Evolutionary conservation across 2,888 invertebrate genomes (phyloP), one percentile per base, ranked within the genome.

Genomic region (Ichneumon xanthorius): DNA sequence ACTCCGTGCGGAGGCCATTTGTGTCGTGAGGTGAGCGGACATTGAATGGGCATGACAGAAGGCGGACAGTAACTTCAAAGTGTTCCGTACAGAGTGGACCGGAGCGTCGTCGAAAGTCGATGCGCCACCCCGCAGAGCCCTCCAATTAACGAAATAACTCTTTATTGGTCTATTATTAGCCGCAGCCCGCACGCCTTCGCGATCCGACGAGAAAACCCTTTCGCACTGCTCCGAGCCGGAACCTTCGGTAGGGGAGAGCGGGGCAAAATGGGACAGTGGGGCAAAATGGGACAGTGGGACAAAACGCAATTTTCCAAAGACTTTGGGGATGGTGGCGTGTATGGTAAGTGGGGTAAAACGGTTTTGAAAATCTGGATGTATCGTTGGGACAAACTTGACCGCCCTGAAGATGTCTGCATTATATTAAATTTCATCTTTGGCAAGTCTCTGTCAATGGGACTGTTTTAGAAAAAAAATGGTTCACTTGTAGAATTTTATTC

Each of bases 141-240:
- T 89, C 86, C 88, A 90, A 91, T 92, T 89, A 88, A 88, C 87
- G 84, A 88, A 90, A 89, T 88, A 90, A 89, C 89, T 90, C 89
- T 91, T 92, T 90, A 92, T 91, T 89, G 90, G 88, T 80, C 90
- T 88, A 91, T 90, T 91, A 92, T 91, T 90, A 90, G 70, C 85
- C 73, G 45, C 58, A 84, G 86, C 58, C 76, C 73, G 75, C 83
- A 82, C 82, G 81, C 87, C 84, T 87, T 86, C 80, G 65, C 88
- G 79, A 87, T 86, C 86, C 78, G 68, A 50, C 65, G 75, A 61
- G 63, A 70, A 71, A 61, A 80, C 70, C 84, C 65, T 88, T 82
- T 84, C 33, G 40, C 75, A 76, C 80, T 4, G 19, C 37, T 48
- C 33, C 30, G 19, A 5, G 4, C 22, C 45, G 11, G 22, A 40